A percentile compares a stretch with the other conserved stretches of the same genome.
Evolutionary conservation across 1,140 invertebrate genomes (phyloP).

Genomic region (Bombus polaris): DNA sequence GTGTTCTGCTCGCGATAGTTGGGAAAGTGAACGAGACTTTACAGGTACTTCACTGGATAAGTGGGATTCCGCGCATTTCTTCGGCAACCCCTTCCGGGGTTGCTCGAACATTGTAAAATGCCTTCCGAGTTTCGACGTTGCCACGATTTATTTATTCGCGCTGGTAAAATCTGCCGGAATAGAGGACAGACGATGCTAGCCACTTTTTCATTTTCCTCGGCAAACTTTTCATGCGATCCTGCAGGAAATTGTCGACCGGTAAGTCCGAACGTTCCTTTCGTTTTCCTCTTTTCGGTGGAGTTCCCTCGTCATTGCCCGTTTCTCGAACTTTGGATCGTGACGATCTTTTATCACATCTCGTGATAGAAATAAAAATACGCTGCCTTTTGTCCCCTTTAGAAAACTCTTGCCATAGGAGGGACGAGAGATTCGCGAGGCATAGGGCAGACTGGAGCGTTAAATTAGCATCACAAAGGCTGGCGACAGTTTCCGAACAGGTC

Average conservation of each 20-base stretch:
- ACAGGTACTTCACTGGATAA: conserved; percentile 76
- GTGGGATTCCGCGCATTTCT: conserved; percentile 71
- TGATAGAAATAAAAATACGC: too few relatives aligned
- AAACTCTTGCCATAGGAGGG: too few relatives aligned
- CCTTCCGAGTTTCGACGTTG: conserved; percentile 69
- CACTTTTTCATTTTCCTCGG: neutral
- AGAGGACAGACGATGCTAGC: conserved; percentile 1
- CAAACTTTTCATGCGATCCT: neutral
- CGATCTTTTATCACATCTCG: too few relatives aligned
- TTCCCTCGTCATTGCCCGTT: too few relatives aligned
- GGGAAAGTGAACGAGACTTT: conserved; percentile 73
- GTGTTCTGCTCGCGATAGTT: conserved; percentile 65
- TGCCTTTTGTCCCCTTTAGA: too few relatives aligned
- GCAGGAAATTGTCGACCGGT: too few relatives aligned
- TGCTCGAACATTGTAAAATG: conserved; percentile 57
- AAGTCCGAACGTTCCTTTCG: too few relatives aligned
- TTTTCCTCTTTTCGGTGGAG: too few relatives aligned
- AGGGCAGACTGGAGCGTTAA: neutral
- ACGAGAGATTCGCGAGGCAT: neutral
- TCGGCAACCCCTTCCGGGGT: conserved; percentile 57
- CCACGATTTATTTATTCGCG: conserved; percentile 69
- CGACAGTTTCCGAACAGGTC: neutral
- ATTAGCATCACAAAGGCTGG: conserved; percentile 19
- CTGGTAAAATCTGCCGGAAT: conserved; percentile 48
- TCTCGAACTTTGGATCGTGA: too few relatives aligned